Evolutionary conservation across 2,113 vertebrate species (phyloP).

Genomic region (Ariopsis seemanni): DNA sequence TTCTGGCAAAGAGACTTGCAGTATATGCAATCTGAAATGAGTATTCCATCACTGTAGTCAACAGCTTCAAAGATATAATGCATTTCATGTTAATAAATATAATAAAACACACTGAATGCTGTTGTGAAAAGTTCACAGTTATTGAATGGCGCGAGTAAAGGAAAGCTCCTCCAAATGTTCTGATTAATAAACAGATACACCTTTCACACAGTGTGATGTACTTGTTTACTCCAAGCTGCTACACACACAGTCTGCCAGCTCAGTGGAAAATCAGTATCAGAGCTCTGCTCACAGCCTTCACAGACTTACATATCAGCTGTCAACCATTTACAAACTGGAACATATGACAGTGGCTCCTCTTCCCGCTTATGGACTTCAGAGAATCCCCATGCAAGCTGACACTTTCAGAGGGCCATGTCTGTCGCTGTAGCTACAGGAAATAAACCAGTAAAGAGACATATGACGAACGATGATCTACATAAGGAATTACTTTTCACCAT

Average conservation of each 20-base stretch:
- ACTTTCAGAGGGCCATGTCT: background rate
- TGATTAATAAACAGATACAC: background rate
- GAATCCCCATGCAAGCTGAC: constrained; percentile 22
- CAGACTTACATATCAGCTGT: constrained; percentile 51
- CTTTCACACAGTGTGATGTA: background rate
- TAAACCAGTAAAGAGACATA: background rate
- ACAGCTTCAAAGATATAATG: background rate
- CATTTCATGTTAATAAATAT: background rate
- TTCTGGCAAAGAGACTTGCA: too few species aligned
- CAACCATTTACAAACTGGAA: constrained; percentile 40
- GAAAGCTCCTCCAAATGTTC: background rate
- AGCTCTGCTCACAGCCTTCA: constrained; percentile 33
- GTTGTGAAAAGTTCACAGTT: background rate
- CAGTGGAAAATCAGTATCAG: constrained; percentile 56
- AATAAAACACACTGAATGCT: background rate
- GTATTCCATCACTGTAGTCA: background rate
- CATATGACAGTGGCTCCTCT: constrained; percentile 31
- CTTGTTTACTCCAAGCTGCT: constrained; percentile 43
- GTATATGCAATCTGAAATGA: background rate
- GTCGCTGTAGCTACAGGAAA: constrained; percentile 11
- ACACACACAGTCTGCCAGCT: constrained; percentile 1
- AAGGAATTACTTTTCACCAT: background rate
- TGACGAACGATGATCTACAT: background rate
- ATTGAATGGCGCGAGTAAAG: background rate
- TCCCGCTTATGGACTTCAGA: constrained; percentile 44